Evolutionary conservation across 2,797 vertebrate species (phyloP).

Genomic region (Nothura maculosa): DNA sequence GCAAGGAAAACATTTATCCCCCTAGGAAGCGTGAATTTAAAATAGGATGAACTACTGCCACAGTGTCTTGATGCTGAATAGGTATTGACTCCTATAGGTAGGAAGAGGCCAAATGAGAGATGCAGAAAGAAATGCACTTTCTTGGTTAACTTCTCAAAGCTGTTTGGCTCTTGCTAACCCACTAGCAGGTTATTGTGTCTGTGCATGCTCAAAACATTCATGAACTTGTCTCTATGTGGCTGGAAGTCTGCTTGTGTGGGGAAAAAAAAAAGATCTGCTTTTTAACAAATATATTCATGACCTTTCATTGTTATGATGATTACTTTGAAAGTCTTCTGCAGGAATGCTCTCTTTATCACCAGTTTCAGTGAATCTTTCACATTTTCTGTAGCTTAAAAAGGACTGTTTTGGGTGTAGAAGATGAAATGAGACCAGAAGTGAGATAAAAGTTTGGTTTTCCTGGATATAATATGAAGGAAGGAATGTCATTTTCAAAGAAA

Average conservation of each 20-base stretch:
- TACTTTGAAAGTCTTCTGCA: neutral
- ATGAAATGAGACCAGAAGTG: neutral
- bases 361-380: neutral
- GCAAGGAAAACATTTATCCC: neutral
- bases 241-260: neutral
- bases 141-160: neutral
- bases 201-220: neutral
- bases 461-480: neutral
- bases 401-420: neutral
- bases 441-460: slow-evolving; percentile 25
- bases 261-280: neutral
- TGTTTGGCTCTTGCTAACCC: neutral
- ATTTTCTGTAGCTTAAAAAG: neutral
- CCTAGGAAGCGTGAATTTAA: neutral
- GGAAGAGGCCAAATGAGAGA: neutral
- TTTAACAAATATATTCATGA: neutral
- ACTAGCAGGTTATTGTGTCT: neutral
- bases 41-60: neutral
- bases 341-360: neutral
- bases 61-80: neutral
- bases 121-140: neutral
- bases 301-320: neutral
- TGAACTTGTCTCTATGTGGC: rapidly evolving
- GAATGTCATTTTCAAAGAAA: slow-evolving; percentile 10
- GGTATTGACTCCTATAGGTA: neutral